Conservation (phyloP, 2,888 invertebrate genomes). For the Sipha maydis region DNA sequence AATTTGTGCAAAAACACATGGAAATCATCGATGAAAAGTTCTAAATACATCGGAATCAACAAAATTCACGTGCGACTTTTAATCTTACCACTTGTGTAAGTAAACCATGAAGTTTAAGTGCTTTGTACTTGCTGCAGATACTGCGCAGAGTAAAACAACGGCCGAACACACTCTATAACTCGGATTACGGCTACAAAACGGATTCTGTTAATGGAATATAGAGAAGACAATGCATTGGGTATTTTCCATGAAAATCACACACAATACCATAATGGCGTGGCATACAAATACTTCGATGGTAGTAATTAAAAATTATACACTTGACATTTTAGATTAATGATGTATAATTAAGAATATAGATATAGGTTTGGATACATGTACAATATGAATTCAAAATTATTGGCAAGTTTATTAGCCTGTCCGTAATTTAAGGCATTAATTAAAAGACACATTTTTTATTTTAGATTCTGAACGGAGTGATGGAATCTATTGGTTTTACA, state of each 20-base stretch:
- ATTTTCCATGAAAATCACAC: conserved; percentile 33
- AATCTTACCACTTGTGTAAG: conserved; percentile 3
- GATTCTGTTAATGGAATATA: conserved; percentile 42
- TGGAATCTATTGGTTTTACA: no score
- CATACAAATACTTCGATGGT: conserved; percentile 8
- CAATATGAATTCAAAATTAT: conserved; percentile 1
- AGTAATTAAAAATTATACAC: conserved; percentile 52
- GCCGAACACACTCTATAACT: neutral
- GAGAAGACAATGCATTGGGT: conserved; percentile 10
- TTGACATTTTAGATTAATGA: conserved; percentile 42
- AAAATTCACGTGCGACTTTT: neutral
- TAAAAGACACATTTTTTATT: conserved; percentile 3
- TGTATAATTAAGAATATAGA: neutral
- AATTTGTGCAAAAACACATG: neutral
- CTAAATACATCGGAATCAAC: neutral
- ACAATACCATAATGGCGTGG: conserved; percentile 25
- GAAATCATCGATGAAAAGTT: neutral
- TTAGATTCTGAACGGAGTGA: neutral
- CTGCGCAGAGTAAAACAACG: neutral
- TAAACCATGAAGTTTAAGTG: conserved; percentile 26
- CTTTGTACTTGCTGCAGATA: neutral
- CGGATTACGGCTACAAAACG: conserved; percentile 39
- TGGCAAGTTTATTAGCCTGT: neutral
- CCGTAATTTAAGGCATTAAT: conserved; percentile 12
- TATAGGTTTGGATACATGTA: neutral